Base-by-base conservation (phyloP, 2,888 invertebrate species). In the Hipparchia semele region DNA sequence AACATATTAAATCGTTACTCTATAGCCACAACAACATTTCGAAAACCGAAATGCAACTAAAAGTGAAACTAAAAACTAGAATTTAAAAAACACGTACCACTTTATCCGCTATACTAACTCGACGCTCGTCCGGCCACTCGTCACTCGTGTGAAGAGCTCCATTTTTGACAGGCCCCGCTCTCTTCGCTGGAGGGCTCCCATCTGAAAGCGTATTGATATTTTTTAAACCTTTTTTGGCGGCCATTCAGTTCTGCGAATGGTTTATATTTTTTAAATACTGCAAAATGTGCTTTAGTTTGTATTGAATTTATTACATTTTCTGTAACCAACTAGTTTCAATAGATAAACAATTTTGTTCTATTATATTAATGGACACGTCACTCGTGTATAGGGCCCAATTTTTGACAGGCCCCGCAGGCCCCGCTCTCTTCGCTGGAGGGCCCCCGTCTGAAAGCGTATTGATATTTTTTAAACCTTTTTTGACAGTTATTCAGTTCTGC, bases 141-240 rank as follows among this genome's bases (percentile, higher is more conserved):
- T 87, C 88, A 70, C 78, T 80, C 49, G 80, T 79, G 70, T 82
- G 80, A 49, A 87, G 84, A n/a, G 86, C 77, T 72, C 90, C 91
- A 84, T 92, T 92, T 86, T 87, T 89, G 80, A 86, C 84, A 79
- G 81, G 82, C 76, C 87, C 91, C 75, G 81, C 80, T 75, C 82
- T 90, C 78, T 82, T 79, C 73, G 77, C 86, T 76, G 81, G 83
- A 81, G 89, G 84, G 71, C 81, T 86, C 72, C 89, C 90, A 75
- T 92, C 92, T 90, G 82, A 76, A 79, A 81, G 73, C 62, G 73
- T 75, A 71, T 73, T 73, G 71, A 74, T 62, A 72, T 72, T 69
- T 5, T 60, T 60, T 60, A 39, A 68, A 56, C 49, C 68, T 58
- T 71, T 65, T 68, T 71, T 51, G 62, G 61, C 69, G 51, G 49